Evolutionary conservation across 2,797 vertebrate species (phyloP).

Genomic region (Psittacula derbiana): DNA sequence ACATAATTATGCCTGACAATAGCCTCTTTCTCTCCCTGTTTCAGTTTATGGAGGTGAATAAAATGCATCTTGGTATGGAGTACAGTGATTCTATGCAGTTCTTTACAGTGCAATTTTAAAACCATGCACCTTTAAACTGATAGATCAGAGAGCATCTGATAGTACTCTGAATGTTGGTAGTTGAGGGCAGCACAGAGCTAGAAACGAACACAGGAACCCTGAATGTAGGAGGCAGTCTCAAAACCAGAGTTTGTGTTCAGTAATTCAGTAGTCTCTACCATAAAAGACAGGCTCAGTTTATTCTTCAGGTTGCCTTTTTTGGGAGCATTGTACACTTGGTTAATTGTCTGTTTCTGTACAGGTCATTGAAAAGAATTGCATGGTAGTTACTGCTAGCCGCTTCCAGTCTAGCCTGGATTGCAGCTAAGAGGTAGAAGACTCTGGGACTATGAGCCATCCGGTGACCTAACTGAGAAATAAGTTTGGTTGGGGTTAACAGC

Average conservation of each 20-base stretch:
- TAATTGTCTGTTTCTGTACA: neutral
- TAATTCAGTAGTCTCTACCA: neutral
- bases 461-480: neutral
- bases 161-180: neutral
- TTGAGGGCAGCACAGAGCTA: neutral
- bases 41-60: neutral
- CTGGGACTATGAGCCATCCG: neutral
- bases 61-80: neutral
- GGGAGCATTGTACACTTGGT: neutral
- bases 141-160: neutral
- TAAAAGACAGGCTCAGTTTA: neutral
- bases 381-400: neutral
- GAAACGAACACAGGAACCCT: neutral
- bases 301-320: neutral
- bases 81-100: neutral
- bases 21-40: neutral
- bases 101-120: neutral
- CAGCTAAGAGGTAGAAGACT: neutral
- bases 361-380: neutral
- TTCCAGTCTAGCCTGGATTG: neutral
- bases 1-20: neutral
- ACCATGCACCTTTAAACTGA: neutral
- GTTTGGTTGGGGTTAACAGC: neutral
- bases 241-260: neutral
- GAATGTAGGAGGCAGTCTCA: neutral